A percentile compares a stretch with the other conserved stretches of the same genome.
These are phyloP conservation scores for Agapostemon virescens DNA, from an alignment of 2,888 invertebrate species.

Conservation along the genomic window DNA sequence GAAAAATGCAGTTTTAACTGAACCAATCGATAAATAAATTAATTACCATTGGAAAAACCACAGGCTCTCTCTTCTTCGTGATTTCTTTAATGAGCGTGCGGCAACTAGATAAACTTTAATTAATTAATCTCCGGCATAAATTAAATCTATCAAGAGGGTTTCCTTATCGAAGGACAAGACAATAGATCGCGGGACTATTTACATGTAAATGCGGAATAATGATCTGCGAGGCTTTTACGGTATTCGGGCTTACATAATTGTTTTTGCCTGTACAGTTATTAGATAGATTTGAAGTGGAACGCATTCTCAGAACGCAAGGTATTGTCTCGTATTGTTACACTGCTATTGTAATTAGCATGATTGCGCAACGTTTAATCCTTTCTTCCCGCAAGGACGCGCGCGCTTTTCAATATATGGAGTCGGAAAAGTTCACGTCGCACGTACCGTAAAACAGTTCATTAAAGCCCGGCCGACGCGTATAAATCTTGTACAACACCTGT, in stretches of 20 bases:
- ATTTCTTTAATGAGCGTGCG: neutral
- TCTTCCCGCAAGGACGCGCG: conserved; percentile 36
- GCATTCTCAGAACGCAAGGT: conserved; percentile 18
- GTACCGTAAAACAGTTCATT: conserved; percentile 22
- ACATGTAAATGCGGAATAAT: neutral
- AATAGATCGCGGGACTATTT: neutral
- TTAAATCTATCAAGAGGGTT: neutral
- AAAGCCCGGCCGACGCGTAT: conserved; percentile 11
- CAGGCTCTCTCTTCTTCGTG: neutral
- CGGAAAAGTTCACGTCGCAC: neutral
- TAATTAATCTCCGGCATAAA: neutral
- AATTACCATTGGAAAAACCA: neutral
- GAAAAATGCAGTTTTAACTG: neutral
- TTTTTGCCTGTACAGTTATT: conserved; percentile 23
- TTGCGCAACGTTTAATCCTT: conserved; percentile 44
- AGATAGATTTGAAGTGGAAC: conserved; percentile 26
- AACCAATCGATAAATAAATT: neutral
- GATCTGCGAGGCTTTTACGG: neutral
- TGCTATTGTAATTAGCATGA: conserved; percentile 39
- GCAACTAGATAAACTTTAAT: neutral
- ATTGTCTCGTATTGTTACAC: conserved; percentile 16
- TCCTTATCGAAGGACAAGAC: neutral
- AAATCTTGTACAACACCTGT: conserved; percentile 21
- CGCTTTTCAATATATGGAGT: conserved; percentile 15
- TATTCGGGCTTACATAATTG: neutral